Evolutionary conservation across 2,113 vertebrate genomes (phyloP), one percentile per base, ranked within the genome.

Genomic region (Notechis scutatus): DNA sequence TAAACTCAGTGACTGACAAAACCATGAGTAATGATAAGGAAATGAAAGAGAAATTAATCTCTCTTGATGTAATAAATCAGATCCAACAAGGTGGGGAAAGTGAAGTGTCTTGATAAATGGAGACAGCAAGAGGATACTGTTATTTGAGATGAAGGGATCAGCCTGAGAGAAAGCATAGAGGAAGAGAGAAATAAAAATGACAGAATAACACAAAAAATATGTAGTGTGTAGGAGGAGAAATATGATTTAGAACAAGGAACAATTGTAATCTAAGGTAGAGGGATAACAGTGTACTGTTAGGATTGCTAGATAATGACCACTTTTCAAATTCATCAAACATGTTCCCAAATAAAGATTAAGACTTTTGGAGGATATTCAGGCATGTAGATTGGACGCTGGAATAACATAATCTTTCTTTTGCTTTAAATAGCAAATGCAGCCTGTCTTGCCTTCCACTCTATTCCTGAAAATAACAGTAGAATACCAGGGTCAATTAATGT

Each of bases 391-490:
- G 14, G 34, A 94, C 90, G 85, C 0, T 69, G 15, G 5, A 39
- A 69, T 69, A 57, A 12, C 2, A 18, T 56, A 91, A 87, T 15
- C 89, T 94, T 47, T 93, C 93, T 93, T 93, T 91, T 89, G 18
- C 5, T 92, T 90, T 50, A 91, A 94, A 39, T 45, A 50, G 26
- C 0, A 0, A 18, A 89, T 42, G 94, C 93, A 24, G 69, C 10
- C 87, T 91, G 94, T 87, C 74, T 64, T 90, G 20, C 90, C 95
- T 95, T 34, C 26, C 45, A 95, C 12, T 5, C 45, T 42, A 90
- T 6, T 87, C 15, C 3, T 89, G 93, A 42, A 95, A 95, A 90
- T 94, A 94, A 21, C 8, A 91, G 56, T 23, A 90, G 81, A 95
- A 23, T 92, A 94, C 90, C 0, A 85, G 55, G 81, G 92, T 93